Evolutionary conservation across 1,140 invertebrate genomes (phyloP).

Genomic region (Listronotus oregonensis): DNA sequence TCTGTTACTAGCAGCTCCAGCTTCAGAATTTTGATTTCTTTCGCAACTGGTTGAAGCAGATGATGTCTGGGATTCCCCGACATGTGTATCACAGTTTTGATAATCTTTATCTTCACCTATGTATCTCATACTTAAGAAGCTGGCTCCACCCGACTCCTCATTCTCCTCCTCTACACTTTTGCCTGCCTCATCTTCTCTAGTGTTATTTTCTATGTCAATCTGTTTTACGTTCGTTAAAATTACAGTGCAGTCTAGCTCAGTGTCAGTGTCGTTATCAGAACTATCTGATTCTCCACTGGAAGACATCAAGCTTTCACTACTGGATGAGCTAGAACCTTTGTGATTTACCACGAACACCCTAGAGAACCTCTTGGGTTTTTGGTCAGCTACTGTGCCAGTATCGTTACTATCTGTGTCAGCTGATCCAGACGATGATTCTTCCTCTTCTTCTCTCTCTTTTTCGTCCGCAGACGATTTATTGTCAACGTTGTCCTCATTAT

Average conservation of each 20-base stretch:
- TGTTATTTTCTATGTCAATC: conserved; percentile 27
- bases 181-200: conserved; percentile 1
- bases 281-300: conserved; percentile 59
- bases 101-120: conserved; percentile 20
- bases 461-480: conserved; percentile 50
- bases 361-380: conserved; percentile 70
- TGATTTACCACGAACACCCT: conserved; percentile 76
- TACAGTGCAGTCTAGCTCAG: conserved; percentile 56
- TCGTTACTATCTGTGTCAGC: conserved; percentile 68
- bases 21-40: conserved; percentile 2
- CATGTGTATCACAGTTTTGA: neutral
- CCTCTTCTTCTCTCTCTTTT: conserved; percentile 59
- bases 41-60: neutral
- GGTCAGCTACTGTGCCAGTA: conserved; percentile 61
- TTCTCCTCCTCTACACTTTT: conserved; percentile 28
- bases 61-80: neutral
- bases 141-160: conserved; percentile 15
- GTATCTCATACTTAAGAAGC: conserved; percentile 24
- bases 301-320: conserved; percentile 11
- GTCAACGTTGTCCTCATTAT: conserved; percentile 50
- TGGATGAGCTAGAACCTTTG: conserved; percentile 64
- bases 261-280: conserved; percentile 62
- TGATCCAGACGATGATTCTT: conserved; percentile 60
- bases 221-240: conserved; percentile 50
- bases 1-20: neutral